phyloP scores from a whole-genome alignment of 2,888 invertebrate species.

The Autographa gamma region DNA sequence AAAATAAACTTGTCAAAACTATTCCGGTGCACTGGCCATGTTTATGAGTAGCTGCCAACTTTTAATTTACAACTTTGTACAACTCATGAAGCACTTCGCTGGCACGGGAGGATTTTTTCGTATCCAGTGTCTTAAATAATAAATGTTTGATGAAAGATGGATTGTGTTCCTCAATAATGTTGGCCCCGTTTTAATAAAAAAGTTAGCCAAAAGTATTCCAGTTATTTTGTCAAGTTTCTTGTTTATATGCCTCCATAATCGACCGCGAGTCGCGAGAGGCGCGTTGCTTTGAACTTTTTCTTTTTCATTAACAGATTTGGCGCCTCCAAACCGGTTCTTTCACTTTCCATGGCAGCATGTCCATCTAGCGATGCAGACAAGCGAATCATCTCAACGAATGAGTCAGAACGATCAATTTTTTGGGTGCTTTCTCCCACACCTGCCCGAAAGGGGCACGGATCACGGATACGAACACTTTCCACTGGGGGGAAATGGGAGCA shows the following conservation, averaged over 20 bases:
- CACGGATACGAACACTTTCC: constrained; percentile 87
- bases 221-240: constrained; percentile 6
- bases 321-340: constrained; percentile 79
- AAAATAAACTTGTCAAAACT: constrained; percentile 47
- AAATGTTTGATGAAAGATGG: constrained; percentile 37
- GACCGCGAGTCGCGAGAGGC: constrained; percentile 30
- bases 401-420: constrained; percentile 83
- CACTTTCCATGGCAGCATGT: constrained; percentile 78
- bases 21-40: constrained; percentile 41
- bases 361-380: constrained; percentile 66
- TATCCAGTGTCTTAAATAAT: constrained; percentile 43
- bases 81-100: constrained; percentile 57
- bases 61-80: constrained; percentile 60
- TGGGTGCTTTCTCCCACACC: constrained; percentile 88
- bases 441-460: constrained; percentile 85
- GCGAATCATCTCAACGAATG: constrained; percentile 79
- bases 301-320: constrained; percentile 69
- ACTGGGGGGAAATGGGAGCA: constrained; percentile 85
- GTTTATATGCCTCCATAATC: constrained; percentile 15
- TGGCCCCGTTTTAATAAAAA: constrained; percentile 20
- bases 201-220: constrained; percentile 11
- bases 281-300: constrained; percentile 66
- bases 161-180: constrained; percentile 24
- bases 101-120: constrained; percentile 34
- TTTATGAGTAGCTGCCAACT: constrained; percentile 56